Evolutionary conservation across 2,888 invertebrate species (phyloP).

Genomic region (Spilarctia lutea): DNA sequence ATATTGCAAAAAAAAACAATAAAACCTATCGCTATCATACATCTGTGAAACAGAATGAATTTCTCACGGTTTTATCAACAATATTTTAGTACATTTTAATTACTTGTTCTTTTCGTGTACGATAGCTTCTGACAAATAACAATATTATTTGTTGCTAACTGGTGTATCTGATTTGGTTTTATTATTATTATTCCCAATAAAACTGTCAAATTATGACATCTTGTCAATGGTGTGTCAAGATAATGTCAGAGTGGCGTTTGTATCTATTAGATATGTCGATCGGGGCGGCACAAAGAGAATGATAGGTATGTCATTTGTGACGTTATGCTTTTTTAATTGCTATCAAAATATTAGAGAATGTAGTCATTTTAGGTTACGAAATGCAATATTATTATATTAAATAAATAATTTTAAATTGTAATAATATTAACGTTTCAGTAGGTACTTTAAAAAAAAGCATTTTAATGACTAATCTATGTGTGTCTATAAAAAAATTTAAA

Average conservation of each 20-base stretch:
- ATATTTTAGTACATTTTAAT: constrained; percentile 43
- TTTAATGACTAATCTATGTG: not conserved
- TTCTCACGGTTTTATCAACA: constrained; percentile 64
- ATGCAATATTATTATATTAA: not conserved
- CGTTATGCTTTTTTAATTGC: constrained; percentile 2
- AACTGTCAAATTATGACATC: constrained; percentile 42
- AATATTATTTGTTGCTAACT: constrained; percentile 24
- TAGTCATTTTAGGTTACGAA: not conserved
- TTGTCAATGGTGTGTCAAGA: constrained; percentile 55
- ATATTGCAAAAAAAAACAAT: constrained; percentile 68
- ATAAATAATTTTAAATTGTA: not conserved
- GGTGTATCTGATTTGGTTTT: constrained; percentile 18
- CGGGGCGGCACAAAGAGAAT: constrained; percentile 14
- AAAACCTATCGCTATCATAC: constrained; percentile 58
- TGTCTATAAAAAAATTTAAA: not conserved
- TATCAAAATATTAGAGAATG: not conserved
- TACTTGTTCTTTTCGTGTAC: constrained; percentile 29
- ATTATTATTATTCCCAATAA: constrained; percentile 30
- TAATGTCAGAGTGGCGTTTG: constrained; percentile 45
- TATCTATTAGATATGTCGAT: constrained; percentile 29
- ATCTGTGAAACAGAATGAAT: constrained; percentile 52
- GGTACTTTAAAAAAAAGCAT: not conserved
- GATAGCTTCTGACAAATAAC: constrained; percentile 27
- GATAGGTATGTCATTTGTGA: not conserved
- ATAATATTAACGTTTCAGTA: not conserved